Conservation (phyloP, 1,140 invertebrate species). For the Sitophilus oryzae region DNA sequence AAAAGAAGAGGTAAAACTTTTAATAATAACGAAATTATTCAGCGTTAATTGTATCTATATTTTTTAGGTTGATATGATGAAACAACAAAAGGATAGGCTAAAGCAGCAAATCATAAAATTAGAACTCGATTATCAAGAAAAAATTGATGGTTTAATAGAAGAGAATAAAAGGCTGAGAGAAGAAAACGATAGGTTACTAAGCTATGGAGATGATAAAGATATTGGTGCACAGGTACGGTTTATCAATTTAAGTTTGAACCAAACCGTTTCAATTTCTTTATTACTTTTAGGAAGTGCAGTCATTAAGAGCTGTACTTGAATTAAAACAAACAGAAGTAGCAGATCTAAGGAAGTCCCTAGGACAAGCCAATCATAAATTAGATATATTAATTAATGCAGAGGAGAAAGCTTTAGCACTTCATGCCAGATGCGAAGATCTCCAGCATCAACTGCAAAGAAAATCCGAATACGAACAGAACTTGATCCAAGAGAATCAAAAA, state of each 20-base stretch:
- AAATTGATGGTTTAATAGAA: slow-evolving; percentile 28
- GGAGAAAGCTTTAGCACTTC: slow-evolving; percentile 51
- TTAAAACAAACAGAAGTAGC: slow-evolving; percentile 67
- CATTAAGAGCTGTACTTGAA: slow-evolving; percentile 67
- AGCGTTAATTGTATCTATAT: slow-evolving; percentile 1
- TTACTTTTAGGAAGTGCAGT: slow-evolving; percentile 57
- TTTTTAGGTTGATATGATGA: slow-evolving; percentile 14
- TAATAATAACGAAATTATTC: not conserved
- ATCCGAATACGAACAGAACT: slow-evolving; percentile 48
- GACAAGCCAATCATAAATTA: slow-evolving; percentile 52
- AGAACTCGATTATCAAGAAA: slow-evolving; percentile 22
- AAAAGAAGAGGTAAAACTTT: slow-evolving; percentile 22
- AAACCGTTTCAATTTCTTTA: too few relatives aligned
- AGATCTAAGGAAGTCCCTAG: slow-evolving; percentile 59
- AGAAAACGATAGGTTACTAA: slow-evolving; percentile 36
- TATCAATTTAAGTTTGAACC: not conserved
- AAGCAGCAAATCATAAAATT: slow-evolving; percentile 23
- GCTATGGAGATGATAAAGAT: slow-evolving; percentile 33
- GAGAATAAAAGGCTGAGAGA: slow-evolving; percentile 39
- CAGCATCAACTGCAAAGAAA: slow-evolving; percentile 59
- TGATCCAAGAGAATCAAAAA: slow-evolving; percentile 55
- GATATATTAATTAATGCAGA: slow-evolving; percentile 48
- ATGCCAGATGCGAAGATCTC: slow-evolving; percentile 64
- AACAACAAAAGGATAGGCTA: slow-evolving; percentile 21
- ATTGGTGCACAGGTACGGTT: slow-evolving; percentile 33